These are phyloP conservation scores for Onychomys leucogaster DNA, from an alignment of 2,797 vertebrate genomes.

Conservation along the genomic window DNA sequence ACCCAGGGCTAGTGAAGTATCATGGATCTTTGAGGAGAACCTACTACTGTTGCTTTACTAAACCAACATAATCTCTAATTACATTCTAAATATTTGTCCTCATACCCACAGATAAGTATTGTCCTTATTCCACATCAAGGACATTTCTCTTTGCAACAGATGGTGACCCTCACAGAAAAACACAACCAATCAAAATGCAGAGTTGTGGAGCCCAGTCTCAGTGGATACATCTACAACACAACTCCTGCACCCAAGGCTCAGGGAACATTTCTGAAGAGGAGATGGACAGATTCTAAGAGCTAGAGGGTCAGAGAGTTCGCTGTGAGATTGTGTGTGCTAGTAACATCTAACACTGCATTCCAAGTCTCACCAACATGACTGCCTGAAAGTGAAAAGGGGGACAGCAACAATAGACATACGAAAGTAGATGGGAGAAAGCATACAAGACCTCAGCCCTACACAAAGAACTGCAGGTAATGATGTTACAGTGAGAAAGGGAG, in stretches of 20 bases:
- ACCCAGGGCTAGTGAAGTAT: neutral
- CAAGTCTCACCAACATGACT: neutral
- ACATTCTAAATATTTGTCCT: neutral
- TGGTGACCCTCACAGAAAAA: neutral
- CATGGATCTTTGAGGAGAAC: neutral
- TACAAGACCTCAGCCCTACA: neutral
- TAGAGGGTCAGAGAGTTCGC: neutral
- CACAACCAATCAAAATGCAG: neutral
- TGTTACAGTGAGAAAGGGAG: neutral
- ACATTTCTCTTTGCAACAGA: neutral
- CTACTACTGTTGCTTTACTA: neutral
- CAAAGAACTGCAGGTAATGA: neutral
- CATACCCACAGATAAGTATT: neutral
- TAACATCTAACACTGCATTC: neutral
- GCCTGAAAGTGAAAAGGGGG: neutral
- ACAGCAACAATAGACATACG: neutral
- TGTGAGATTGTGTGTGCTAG: neutral
- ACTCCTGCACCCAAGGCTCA: too few relatives aligned
- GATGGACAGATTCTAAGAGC: neutral
- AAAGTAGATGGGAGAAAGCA: neutral
- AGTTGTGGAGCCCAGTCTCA: neutral
- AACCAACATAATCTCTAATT: neutral
- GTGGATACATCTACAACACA: too few relatives aligned
- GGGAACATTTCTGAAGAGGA: neutral
- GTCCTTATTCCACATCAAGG: neutral